Base-by-base conservation (phyloP, 2,797 vertebrate species). In the Rhinatrema bivittatum region DNA sequence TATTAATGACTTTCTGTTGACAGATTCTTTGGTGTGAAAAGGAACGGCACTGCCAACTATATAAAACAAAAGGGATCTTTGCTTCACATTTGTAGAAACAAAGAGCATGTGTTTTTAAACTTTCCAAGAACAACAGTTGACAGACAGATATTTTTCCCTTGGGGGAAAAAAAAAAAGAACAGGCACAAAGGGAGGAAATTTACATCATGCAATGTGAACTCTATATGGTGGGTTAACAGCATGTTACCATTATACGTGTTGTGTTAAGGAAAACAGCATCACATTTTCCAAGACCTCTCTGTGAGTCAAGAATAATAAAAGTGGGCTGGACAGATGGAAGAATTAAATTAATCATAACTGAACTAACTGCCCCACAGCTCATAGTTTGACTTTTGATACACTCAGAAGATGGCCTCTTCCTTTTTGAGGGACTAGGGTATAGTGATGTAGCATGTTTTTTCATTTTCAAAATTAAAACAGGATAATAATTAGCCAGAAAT, bases 41-140 rank as follows among this genome's bases (percentile, higher is more conserved):
- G 90, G 84, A 59, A 85, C 72, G 14, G 90, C 76, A n/a, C 91
- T 90, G 56, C 93, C 91, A 47, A 98, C 93, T 99, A 53, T 42
- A 72, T 27, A 56, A 70, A 65, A 39, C 34, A 16, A 63, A 18
- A 50, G 38, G 28, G 38, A 53, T 50, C n/a, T n/a, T n/a, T n/a
- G 52, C 22, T 40, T 32, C 56, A 53, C 32, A 59, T 29, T 39
- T 16, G 43, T 30, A 26, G 21, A 3, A 19, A 36, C 11, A 30
- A 60, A 27, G 32, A 18, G 16, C 10, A 18, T 3, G 30, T 4
- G 16, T 7, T 51, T 61, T 43, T 42, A 68, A 19, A 46, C 32
- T 61, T 56, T 53, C 46, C 37, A 44, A 21, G 29, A 10, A 27
- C 35, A 42, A 56, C 42, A 36, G 64, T 43, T 50, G 3, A 50